phyloP scores from a whole-genome alignment of 2,888 invertebrate genomes.

The Synergus gifuensis region DNA sequence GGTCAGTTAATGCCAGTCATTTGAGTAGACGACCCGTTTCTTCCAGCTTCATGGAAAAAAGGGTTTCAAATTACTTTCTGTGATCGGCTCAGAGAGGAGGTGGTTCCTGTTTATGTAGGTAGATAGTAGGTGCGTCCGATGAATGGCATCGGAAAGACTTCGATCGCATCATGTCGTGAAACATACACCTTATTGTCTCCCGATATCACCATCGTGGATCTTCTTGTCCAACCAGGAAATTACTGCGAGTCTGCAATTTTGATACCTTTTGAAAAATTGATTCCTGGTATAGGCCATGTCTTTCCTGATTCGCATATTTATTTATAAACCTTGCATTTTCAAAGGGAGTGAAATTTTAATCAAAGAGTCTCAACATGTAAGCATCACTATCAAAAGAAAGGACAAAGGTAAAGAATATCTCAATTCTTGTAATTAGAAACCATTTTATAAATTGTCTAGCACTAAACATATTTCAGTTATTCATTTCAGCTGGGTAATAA shows the following conservation, averaged over 20 bases:
- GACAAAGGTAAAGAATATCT: too few species aligned
- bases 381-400: background rate
- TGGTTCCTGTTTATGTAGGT: conserved; percentile 33
- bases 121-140: conserved; percentile 19
- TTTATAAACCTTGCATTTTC: background rate
- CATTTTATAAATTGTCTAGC: too few species aligned
- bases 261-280: conserved; percentile 10
- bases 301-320: background rate
- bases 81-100: conserved; percentile 24
- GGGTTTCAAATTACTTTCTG: conserved; percentile 40
- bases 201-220: conserved; percentile 33
- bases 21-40: conserved; percentile 28
- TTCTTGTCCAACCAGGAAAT: background rate
- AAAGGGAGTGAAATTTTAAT: background rate
- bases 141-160: conserved; percentile 34
- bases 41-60: conserved; percentile 32
- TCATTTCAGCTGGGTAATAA: background rate
- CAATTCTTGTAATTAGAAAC: too few species aligned
- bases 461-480: background rate
- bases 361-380: background rate
- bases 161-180: conserved; percentile 30
- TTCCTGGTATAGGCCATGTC: conserved; percentile 2
- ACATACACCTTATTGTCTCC: conserved; percentile 30
- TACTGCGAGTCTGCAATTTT: conserved; percentile 16
- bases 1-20: conserved; percentile 30